Evolutionary conservation across 2,797 vertebrate species (phyloP), one percentile per base, ranked within the genome.

Genomic region (Typhlichthys subterraneus): DNA sequence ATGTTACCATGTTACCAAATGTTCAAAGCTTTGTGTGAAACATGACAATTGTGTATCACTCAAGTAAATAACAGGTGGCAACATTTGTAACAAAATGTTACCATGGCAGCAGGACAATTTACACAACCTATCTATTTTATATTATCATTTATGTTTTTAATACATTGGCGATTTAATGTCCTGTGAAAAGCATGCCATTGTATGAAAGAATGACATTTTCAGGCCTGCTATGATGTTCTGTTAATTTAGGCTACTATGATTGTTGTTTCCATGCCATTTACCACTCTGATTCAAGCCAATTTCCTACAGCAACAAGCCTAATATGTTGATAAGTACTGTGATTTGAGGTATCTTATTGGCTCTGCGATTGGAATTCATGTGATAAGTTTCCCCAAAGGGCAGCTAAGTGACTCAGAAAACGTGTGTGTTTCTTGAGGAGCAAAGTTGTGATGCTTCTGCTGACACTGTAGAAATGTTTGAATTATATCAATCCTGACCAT

Each of bases 341-440:
- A 82, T 73, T 78, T 31, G 29, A 23, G 15, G 78, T 77, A 49
- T 15, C 55, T 64, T 66, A 66, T 53, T 66, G 61, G 65, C 73
- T 70, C 70, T 80, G 72, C 73, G 76, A 82, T 82, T 75, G 70
- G 64, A 71, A 69, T 84, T 81, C 46, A 66, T 81, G 74, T 75
- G 59, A 63, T 77, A 62, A 52, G 45, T 73, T 73, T 64, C 17
- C 58, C 58, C 48, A 52, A 29, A 63, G 50, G 45, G 31, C 29
- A 31, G 14, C 57, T 53, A 61, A 72, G 56, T 61, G 56, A 57
- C 45, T 4, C 3, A 17, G 33, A 58, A 45, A 62, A 55, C 65
- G 2, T 59, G 10, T 13, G 2, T 57, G 54, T 42, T 29, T 56
- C 9, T n/a, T 33, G 29, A 56, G n/a, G 23, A 55, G 23, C 29